These are phyloP conservation scores for Macrosoma leucophasiata DNA, from an alignment of 2,888 invertebrate genomes.

Conservation along the genomic window DNA sequence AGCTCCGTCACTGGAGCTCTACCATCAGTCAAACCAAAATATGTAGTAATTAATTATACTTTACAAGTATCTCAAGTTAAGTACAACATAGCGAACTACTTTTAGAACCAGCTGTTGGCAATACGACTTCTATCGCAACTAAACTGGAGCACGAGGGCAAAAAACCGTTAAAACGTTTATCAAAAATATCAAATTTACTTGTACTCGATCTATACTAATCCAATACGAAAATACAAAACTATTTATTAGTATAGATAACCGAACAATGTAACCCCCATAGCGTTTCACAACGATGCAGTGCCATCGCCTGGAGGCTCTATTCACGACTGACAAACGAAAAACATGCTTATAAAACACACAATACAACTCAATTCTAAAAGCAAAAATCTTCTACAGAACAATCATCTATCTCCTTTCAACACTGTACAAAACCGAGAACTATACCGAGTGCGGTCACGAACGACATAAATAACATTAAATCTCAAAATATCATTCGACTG, in stretches of 20 bases:
- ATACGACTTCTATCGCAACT: too few relatives aligned
- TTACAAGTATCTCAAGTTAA: too few relatives aligned
- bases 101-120: too few relatives aligned
- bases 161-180: too few relatives aligned
- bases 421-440: slow-evolving; percentile 46
- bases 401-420: slow-evolving; percentile 57
- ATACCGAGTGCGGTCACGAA: slow-evolving; percentile 67
- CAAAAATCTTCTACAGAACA: slow-evolving; percentile 12
- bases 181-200: too few relatives aligned
- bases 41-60: too few relatives aligned
- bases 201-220: too few relatives aligned
- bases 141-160: too few relatives aligned
- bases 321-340: slow-evolving; percentile 13
- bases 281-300: slow-evolving; percentile 48
- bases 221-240: slow-evolving; percentile 25
- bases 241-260: slow-evolving; percentile 33
- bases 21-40: too few relatives aligned
- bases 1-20: too few relatives aligned
- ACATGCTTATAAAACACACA: slow-evolving; percentile 16
- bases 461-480: slow-evolving; percentile 64
- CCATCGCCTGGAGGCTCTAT: slow-evolving; percentile 35
- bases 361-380: slow-evolving; percentile 24
- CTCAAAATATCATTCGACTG: slow-evolving; percentile 29
- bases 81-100: too few relatives aligned
- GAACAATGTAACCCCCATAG: slow-evolving; percentile 36